Base-by-base conservation (phyloP, 37 sponge, comb jelly and placozoan species). In the Hormiphora californensis region DNA sequence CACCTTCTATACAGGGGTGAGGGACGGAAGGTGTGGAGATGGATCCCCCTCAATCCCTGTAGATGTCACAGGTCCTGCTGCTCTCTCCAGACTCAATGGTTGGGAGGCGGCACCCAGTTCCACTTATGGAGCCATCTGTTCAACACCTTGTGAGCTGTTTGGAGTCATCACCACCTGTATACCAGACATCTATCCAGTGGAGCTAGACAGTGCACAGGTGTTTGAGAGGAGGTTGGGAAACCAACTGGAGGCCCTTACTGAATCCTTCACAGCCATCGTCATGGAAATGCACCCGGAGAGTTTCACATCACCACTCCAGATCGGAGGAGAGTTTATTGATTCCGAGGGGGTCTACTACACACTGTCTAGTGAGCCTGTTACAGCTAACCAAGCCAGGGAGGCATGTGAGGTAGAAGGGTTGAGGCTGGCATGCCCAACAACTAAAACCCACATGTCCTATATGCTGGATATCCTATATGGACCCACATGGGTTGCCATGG, bases 221-320 rank as follows among this genome's bases (percentile, higher is more conserved):
- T 28, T 57, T 57, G 30, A 57, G 61, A 12, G 27, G 30, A 57
- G 61, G n/a, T 15, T 23, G 27, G 17, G 61, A 30, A 57, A 30
- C 27, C n/a, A n/a, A 57, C 27, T 30, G 9, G 61, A 57, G 61
- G 27, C 61, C n/a, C n/a, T 57, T 5, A 57, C 61, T 12, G n/a
- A 15, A 57, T 30, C 61, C 27, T 28, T 30, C 61, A 57, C 61
- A 5, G n/a, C 61, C 22, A 5, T 57, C 61, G n/a, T 57, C 61
- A 57, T 28, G 61, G 61, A 57, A 57, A 57, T 57, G 4, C 61
- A 57, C n/a, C 61, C 27, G 61, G 61, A 57, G 61, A 30, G 27
- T 12, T 30, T 57, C n/a, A n/a, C n/a, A n/a, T n/a, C n/a, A n/a
- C n/a, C n/a, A n/a, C n/a, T n/a, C n/a, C n/a, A n/a, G n/a, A n/a